phyloP scores from a whole-genome alignment of 2,888 invertebrate species.

The Melangyna quadrimaculata region DNA sequence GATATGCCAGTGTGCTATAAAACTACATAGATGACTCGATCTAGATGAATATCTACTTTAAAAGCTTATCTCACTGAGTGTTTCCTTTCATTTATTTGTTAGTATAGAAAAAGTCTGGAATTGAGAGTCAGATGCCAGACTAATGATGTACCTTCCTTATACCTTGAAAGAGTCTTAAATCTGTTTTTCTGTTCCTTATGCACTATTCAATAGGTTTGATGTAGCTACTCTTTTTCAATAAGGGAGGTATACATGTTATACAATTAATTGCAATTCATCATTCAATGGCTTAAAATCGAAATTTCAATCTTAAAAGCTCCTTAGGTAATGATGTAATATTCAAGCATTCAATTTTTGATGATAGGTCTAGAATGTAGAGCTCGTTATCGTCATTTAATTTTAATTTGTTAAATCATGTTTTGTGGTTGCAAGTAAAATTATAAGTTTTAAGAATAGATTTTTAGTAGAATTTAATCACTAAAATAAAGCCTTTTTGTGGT shows the following conservation, averaged over 20 bases:
- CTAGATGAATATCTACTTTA: not conserved
- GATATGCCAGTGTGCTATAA: not conserved
- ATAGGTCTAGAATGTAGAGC: too few species aligned
- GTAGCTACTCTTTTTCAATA: not conserved
- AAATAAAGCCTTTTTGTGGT: too few species aligned
- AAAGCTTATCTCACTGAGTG: not conserved
- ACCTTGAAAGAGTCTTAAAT: not conserved
- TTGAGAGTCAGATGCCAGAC: not conserved
- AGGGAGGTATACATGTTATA: not conserved
- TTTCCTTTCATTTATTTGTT: not conserved
- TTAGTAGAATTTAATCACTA: too few species aligned
- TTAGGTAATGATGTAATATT: not conserved
- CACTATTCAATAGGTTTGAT: not conserved
- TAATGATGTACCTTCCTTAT: too few species aligned
- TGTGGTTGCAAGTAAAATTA: too few species aligned
- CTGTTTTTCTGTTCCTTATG: not conserved
- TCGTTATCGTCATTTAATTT: too few species aligned
- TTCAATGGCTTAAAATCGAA: not conserved
- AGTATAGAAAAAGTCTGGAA: not conserved
- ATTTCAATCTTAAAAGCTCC: not conserved
- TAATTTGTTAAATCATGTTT: too few species aligned
- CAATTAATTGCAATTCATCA: not conserved
- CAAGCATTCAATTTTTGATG: not conserved
- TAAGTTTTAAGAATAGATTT: too few species aligned
- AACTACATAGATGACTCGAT: not conserved